phyloP scores from a whole-genome alignment of 2,797 vertebrate species.

The Acanthornis magna region DNA sequence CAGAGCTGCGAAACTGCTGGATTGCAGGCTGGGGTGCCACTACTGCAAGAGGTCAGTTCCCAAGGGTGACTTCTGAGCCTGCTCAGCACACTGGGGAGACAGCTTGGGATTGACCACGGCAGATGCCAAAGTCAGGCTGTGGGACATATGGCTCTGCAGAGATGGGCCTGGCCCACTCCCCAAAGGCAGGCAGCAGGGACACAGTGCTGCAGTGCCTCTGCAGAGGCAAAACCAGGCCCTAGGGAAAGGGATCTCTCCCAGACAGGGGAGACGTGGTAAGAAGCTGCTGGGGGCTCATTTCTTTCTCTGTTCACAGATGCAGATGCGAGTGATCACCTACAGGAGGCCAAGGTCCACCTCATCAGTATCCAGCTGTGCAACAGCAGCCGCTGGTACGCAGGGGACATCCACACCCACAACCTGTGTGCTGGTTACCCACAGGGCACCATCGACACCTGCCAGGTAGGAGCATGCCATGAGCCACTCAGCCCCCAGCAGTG shows the following conservation, averaged over 20 bases:
- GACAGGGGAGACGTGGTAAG: too few relatives aligned
- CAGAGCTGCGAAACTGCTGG: neutral
- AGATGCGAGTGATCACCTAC: neutral
- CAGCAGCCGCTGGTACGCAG: neutral
- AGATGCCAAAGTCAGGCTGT: neutral
- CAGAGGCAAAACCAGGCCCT: neutral
- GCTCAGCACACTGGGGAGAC: too few relatives aligned
- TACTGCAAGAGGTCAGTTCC: neutral
- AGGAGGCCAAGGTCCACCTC: neutral
- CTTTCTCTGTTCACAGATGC: neutral
- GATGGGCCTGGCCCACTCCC: fast-evolving
- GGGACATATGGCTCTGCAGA: fast-evolving
- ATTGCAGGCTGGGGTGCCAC: neutral
- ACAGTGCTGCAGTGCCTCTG: neutral
- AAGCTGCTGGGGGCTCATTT: neutral
- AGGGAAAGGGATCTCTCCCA: too few relatives aligned
- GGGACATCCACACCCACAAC: neutral
- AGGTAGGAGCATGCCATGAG: neutral
- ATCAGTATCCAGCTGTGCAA: neutral
- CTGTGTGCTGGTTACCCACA: neutral
- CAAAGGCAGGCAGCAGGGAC: neutral
- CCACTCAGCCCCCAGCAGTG: neutral
- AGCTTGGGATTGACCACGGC: neutral
- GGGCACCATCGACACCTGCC: neutral
- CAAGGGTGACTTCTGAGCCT: fast-evolving